Evolutionary conservation across 2,888 invertebrate genomes (phyloP), one percentile per base, ranked within the genome.

Genomic region (Digitonthophagus gazella): DNA sequence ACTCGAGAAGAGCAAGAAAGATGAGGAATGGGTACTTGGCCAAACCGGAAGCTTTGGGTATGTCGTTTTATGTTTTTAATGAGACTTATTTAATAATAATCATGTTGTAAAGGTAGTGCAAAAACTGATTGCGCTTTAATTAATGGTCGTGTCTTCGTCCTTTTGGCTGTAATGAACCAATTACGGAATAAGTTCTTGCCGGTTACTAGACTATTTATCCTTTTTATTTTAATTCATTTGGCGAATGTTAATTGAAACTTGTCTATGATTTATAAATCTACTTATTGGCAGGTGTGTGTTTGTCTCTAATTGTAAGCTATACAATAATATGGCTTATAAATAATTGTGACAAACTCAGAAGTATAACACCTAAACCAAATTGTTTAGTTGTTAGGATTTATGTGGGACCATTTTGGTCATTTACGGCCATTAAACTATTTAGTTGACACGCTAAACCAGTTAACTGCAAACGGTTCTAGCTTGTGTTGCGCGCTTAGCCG

Each of bases 1-100:
- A 75, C 54, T 68, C 78, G 67, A 76, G 81, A 72, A 75, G 77
- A 71, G 77, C 80, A 6, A 72, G 80, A 15, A 77, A 77, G 68
- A 74, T 77, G 54, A 75, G 80, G 68, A 79, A 79, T 58, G 73
- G 79, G 64, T 75, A 79, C 8, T 71, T 80, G 68, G 79, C 80
- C 71, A 78, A 78, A 73, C 80, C 82, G 19, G 79, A 81, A 77
- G 81, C 82, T 28, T 73, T 82, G 75, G 81, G 82, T 82, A 72
- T 78, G 76, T 66, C 11, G 28, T 44, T 44, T 44, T 44, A 44
- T 44, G 28, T 44, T 11, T n/a, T n/a, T n/a, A n/a, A n/a, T n/a
- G n/a, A n/a, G n/a, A n/a, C n/a, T n/a, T n/a, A n/a, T n/a, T n/a
- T n/a, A n/a, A n/a, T n/a, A n/a, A n/a, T n/a, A n/a, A n/a, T n/a